phyloP scores from a whole-genome alignment of 1,140 invertebrate genomes.

The Lysiphlebus fabarum region DNA sequence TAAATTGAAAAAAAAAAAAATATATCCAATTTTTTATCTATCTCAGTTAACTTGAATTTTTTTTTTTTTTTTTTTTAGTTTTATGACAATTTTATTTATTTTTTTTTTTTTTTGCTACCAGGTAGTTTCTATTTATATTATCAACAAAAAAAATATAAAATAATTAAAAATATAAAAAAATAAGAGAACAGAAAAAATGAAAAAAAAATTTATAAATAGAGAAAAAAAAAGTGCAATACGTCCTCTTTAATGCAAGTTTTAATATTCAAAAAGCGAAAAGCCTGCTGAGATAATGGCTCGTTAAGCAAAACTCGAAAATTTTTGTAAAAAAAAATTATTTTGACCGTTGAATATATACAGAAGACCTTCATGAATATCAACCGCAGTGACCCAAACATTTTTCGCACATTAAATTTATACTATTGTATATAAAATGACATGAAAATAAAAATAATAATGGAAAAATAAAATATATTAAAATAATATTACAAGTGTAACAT shows the following conservation, averaged over 20 bases:
- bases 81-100: background rate
- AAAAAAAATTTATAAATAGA: slow-evolving; percentile 1
- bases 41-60: too few species aligned
- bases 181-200: background rate
- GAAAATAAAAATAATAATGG: too few species aligned
- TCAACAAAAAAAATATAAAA: too few species aligned
- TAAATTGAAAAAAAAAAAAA: too few species aligned
- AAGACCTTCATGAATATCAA: slow-evolving; percentile 21
- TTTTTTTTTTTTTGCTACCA: background rate
- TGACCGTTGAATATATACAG: slow-evolving; percentile 7
- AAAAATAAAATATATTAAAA: too few species aligned
- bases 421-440: too few species aligned
- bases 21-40: too few species aligned
- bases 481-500: too few species aligned
- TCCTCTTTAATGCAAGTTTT: slow-evolving; percentile 20
- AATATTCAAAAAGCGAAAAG: slow-evolving; percentile 23
- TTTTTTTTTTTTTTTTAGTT: too few species aligned
- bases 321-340: background rate
- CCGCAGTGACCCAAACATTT: slow-evolving; percentile 24
- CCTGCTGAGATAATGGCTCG: slow-evolving; percentile 16
- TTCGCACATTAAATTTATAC: slow-evolving; percentile 2
- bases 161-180: background rate
- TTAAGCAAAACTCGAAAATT: slow-evolving; percentile 9
- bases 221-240: slow-evolving; percentile 14
- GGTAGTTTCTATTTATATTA: slow-evolving; percentile 14